Base-by-base conservation (phyloP, 2,888 invertebrate genomes). In the Amiota communis region DNA sequence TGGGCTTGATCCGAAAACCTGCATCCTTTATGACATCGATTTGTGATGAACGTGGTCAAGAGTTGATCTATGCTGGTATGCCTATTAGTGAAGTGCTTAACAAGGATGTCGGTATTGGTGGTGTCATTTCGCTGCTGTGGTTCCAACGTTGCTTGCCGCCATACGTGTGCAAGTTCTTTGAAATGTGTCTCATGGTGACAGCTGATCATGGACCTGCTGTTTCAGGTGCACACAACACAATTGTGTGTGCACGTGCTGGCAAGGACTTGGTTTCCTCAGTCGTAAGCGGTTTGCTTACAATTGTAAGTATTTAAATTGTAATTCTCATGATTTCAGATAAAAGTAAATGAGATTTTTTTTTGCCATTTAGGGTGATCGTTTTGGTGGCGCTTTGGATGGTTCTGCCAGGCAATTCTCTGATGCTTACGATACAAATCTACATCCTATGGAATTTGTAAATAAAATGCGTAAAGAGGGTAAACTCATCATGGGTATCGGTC, bases 11-110 rank as follows among this genome's bases (percentile, higher is more conserved):
- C 87, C 93, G 99, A 53, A 99, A 99, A 88, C 99, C 99, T 57
- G 99, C 99, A 0, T 98, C 98, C 1, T 99, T 99, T 91, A 99
- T 99, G 95, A 98, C 99, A 20, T 97, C 97, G 15, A 99, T 99
- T 85, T 99, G 99, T 88, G 99, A 99, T 90, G 99, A 99, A 91
- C 92, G 99, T 79, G 99, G 99, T 11, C 98, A 98, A 88, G 99
- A 99, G 90, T 91, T 99, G 75, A 92, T 97, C 72, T 99, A 99
- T 91, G 98, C 98, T 78, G 99, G 99, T 53, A 97, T 98, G 88
- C 95, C 95, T 48, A 95, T 95, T 82, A 94, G 94, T 72, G 94
- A 94, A 81, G 96, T 99, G 64, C 91, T 99, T 78, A 97, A 97
- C 89, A 94, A 97, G 86, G 97, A 98, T 86, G 93, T 99, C 77